Evolutionary conservation across 2,797 vertebrate genomes (phyloP).

Genomic region (Alectoris magna): DNA sequence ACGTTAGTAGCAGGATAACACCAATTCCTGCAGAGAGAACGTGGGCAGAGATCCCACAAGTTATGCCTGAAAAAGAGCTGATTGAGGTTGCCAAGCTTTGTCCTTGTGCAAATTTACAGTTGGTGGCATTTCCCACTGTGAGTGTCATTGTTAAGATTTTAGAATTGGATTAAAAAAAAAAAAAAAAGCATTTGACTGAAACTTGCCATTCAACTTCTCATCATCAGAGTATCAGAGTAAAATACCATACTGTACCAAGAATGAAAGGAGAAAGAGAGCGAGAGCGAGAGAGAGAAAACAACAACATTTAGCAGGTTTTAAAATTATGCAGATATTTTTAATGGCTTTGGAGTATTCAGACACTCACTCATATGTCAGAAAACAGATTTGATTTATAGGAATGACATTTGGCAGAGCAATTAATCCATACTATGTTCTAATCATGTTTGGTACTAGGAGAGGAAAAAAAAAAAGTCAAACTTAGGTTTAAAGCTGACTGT

Average conservation of each 20-base stretch:
- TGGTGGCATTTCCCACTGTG: constrained; percentile 73
- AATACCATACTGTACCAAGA: constrained; percentile 75
- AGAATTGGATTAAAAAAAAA: constrained; percentile 47
- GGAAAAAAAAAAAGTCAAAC: constrained; percentile 66
- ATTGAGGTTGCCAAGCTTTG: constrained; percentile 58
- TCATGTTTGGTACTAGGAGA: constrained; percentile 74
- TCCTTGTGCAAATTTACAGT: constrained; percentile 69
- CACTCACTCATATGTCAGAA: constrained; percentile 80
- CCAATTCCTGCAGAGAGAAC: constrained; percentile 42
- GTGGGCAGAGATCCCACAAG: constrained; percentile 63
- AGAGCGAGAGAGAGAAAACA: constrained; percentile 69
- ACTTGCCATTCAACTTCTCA: constrained; percentile 76
- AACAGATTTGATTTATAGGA: constrained; percentile 80
- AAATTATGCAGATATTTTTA: constrained; percentile 81
- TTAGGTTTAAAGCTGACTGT: constrained; percentile 64
- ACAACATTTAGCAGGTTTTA: constrained; percentile 81
- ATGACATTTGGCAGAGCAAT: constrained; percentile 80
- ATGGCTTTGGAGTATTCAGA: constrained; percentile 79
- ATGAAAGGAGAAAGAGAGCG: constrained; percentile 14
- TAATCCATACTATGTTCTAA: constrained; percentile 80
- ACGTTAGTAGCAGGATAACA: constrained; percentile 40
- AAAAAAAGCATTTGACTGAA: constrained; percentile 66
- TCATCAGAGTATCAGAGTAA: constrained; percentile 63
- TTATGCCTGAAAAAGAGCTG: constrained; percentile 48
- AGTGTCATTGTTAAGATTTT: constrained; percentile 77